Conservation (phyloP, 2,113 vertebrate species). For the Trichomycterus rosablanca region DNA sequence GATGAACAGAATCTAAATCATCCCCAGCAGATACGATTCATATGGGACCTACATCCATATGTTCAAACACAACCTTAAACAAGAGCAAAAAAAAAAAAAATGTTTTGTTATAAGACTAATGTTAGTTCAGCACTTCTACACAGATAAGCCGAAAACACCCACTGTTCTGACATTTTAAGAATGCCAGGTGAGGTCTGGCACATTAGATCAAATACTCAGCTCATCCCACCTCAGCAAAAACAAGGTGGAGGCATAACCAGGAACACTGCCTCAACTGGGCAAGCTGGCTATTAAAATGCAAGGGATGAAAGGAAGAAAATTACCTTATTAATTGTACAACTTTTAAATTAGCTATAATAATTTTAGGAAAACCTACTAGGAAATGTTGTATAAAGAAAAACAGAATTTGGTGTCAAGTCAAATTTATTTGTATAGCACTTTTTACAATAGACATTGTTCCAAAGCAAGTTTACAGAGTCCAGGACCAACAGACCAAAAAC, state of each 20-base stretch:
- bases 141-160: background rate
- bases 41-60: background rate
- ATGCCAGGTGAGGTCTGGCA: slow-evolving; percentile 28
- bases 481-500: too few relatives aligned
- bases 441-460: too few relatives aligned
- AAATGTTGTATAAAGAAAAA: too few relatives aligned
- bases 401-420: too few relatives aligned
- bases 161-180: slow-evolving; percentile 15
- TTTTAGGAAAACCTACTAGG: too few relatives aligned
- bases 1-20: background rate
- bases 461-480: too few relatives aligned
- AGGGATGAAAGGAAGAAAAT: too few relatives aligned
- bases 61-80: background rate
- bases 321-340: too few relatives aligned
- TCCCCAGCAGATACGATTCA: background rate
- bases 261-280: slow-evolving; percentile 17
- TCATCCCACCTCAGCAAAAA: slow-evolving; percentile 59
- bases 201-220: slow-evolving; percentile 15
- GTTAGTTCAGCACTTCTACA: background rate
- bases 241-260: slow-evolving; percentile 30
- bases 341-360: too few relatives aligned
- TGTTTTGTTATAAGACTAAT: slow-evolving; percentile 7
- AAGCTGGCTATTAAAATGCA: too few relatives aligned
- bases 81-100: background rate
- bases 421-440: too few relatives aligned